Evolutionary conservation across 1,140 invertebrate species (phyloP).

Genomic region (Cataglyphis hispanica): DNA sequence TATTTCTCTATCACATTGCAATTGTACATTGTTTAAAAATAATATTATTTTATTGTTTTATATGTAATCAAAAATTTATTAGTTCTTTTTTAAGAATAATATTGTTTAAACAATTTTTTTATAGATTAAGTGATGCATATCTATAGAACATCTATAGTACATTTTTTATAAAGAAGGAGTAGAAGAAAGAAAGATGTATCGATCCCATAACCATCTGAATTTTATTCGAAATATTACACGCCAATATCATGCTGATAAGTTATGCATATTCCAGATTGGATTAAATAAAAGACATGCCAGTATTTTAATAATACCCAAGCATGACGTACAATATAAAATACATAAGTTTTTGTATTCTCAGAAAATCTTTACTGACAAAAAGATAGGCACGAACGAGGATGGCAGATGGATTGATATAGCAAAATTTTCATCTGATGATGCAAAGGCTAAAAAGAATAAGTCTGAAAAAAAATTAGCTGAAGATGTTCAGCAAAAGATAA

Average conservation of each 20-base stretch:
- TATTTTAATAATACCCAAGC: slow-evolving; percentile 79
- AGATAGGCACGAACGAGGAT: slow-evolving; percentile 60
- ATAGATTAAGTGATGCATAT: slow-evolving; percentile 55
- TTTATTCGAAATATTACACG: slow-evolving; percentile 76
- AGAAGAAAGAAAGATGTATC: slow-evolving; percentile 79
- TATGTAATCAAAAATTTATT: not conserved
- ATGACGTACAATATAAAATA: slow-evolving; percentile 65
- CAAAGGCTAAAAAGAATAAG: slow-evolving; percentile 69
- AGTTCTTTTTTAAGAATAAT: not conserved
- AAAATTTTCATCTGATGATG: slow-evolving; percentile 69
- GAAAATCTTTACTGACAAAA: slow-evolving; percentile 70
- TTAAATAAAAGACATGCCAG: slow-evolving; percentile 76
- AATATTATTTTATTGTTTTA: not conserved
- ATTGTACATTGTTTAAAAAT: not conserved
- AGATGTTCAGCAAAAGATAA: slow-evolving; percentile 75
- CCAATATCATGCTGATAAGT: slow-evolving; percentile 72
- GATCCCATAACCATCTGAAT: slow-evolving; percentile 79
- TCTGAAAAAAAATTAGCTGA: slow-evolving; percentile 29
- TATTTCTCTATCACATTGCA: not conserved
- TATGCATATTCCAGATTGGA: slow-evolving; percentile 79
- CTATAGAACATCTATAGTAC: not conserved
- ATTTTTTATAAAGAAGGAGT: not conserved
- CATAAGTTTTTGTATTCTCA: slow-evolving; percentile 71
- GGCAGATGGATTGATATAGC: slow-evolving; percentile 67
- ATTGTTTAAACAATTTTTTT: not conserved